Evolutionary conservation across 2,888 invertebrate species (phyloP).

Genomic region (Calameuta filiformis): DNA sequence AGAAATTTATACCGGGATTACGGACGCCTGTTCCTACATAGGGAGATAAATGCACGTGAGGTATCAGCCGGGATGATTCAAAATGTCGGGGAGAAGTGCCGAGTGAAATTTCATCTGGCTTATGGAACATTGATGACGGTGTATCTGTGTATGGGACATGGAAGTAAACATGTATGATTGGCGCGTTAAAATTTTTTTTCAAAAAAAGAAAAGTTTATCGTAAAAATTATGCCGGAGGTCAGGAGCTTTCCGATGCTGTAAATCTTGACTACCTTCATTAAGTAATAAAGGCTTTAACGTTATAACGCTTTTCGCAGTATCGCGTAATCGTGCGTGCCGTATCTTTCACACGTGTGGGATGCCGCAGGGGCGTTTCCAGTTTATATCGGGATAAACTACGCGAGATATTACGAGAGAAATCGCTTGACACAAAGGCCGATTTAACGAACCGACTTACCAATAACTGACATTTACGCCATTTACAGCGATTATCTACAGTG

Average conservation of each 20-base stretch:
- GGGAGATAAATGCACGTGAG: conserved; percentile 17
- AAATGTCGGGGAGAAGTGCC: background rate
- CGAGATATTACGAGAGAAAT: background rate
- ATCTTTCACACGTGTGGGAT: background rate
- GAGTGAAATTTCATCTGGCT: background rate
- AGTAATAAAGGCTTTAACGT: conserved; percentile 30
- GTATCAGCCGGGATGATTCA: conserved; percentile 8
- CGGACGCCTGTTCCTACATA: background rate
- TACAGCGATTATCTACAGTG: background rate
- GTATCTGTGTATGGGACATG: background rate
- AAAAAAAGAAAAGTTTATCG: background rate
- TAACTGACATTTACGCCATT: conserved; percentile 3
- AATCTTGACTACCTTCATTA: conserved; percentile 20
- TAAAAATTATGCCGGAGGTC: background rate
- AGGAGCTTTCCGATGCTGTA: background rate
- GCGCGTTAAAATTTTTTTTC: background rate
- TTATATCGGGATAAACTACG: background rate
- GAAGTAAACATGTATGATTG: background rate
- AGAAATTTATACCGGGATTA: background rate
- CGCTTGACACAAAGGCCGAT: background rate
- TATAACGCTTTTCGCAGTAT: background rate
- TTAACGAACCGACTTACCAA: background rate
- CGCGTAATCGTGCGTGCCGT: background rate
- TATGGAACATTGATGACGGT: background rate
- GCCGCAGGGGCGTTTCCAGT: background rate